phyloP scores from a whole-genome alignment of 2,888 invertebrate genomes.

The Scrobipalpa costella region DNA sequence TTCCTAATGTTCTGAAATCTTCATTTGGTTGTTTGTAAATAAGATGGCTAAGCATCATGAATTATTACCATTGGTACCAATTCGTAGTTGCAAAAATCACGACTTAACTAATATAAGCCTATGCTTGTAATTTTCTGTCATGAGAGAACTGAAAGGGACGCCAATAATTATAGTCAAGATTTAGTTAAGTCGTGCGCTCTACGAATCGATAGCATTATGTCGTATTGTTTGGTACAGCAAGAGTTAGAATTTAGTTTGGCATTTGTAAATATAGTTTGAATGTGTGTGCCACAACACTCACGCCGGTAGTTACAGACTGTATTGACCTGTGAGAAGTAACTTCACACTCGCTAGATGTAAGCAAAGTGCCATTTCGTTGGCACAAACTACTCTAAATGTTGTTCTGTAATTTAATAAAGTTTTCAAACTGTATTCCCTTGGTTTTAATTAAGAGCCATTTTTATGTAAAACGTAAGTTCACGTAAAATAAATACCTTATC shows the following conservation, averaged over 20 bases:
- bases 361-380: constrained; percentile 67
- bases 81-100: no score
- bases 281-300: no score
- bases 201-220: no score
- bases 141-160: no score
- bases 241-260: not conserved
- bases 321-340: not conserved
- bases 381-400: constrained; percentile 67
- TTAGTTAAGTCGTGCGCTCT: no score
- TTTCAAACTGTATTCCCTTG: constrained; percentile 37
- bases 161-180: no score
- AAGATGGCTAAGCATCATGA: not conserved
- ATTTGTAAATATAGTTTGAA: constrained; percentile 13
- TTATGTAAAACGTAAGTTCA: no score
- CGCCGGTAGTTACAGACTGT: not conserved
- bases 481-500: no score
- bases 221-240: not conserved
- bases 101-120: no score
- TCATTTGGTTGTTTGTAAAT: not conserved
- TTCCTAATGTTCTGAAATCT: not conserved
- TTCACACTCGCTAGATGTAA: constrained; percentile 57
- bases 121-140: no score
- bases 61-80: no score
- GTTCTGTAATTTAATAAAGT: constrained; percentile 66
- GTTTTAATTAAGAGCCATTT: constrained; percentile 6